Percentiles rank a stretch among this genome's conserved stretches.
Conservation (phyloP, 2,113 vertebrate species). For the Halcyon malimbica region DNA sequence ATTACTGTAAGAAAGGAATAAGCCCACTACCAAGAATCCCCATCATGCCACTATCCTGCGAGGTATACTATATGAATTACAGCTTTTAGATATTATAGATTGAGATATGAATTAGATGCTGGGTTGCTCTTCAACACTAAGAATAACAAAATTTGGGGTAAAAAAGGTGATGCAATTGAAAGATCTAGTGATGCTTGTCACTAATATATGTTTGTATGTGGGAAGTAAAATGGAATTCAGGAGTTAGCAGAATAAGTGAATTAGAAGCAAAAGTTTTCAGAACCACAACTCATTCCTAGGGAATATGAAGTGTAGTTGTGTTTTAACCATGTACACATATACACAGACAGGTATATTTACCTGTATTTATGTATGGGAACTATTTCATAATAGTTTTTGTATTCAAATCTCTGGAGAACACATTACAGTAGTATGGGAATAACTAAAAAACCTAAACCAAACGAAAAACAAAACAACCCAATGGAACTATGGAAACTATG, state of each 20-base stretch:
- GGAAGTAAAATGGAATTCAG: background rate
- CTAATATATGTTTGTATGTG: background rate
- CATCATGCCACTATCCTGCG: background rate
- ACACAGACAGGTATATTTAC: background rate
- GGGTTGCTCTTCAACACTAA: background rate
- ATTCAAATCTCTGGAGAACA: background rate
- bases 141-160: background rate
- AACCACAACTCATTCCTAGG: background rate
- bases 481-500: background rate
- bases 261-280: background rate
- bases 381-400: background rate
- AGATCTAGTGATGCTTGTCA: background rate
- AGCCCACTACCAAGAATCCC: background rate
- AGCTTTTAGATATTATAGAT: background rate
- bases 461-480: rapidly evolving
- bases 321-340: background rate
- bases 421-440: background rate
- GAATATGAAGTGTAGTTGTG: background rate
- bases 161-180: background rate
- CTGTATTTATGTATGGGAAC: background rate
- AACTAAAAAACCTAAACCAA: background rate
- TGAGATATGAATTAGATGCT: background rate
- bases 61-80: background rate
- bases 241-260: background rate
- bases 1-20: background rate